Base-by-base conservation (phyloP, 2,888 invertebrate species). In the Chironomus riparius region DNA sequence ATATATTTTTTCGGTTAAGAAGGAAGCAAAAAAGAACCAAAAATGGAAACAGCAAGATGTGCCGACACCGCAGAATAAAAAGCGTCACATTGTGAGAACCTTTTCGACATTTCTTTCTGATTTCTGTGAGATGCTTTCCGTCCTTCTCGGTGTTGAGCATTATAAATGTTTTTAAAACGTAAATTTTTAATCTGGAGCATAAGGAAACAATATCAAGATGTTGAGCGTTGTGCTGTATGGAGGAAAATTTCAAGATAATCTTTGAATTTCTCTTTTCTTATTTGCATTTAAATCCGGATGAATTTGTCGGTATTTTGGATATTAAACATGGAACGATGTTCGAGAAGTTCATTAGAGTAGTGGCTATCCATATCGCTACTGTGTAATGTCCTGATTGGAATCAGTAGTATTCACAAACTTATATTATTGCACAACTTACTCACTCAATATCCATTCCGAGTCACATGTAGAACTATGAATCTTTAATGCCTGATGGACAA, bases 11-110 rank as follows among this genome's bases (percentile, higher is more conserved):
- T 50, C n/a, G 56, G 56, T 24, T 0, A 5, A 65, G 65, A 65
- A 65, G 65, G 65, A 65, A 65, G 13, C 65, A 65, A 65, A 65
- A 65, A 65, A 65, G 21, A 65, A 24, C 65, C 22, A 65, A 65
- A 65, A 65, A 65, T 65, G 65, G 65, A 13, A 65, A 13, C 22
- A 65, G 24, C 65, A 24, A 65, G 24, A 15, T 15, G 56, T 56
- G 15, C 18, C 65, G 65, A 65, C 65, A 65, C 65, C 21, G 22
- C 22, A 56, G 56, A 56, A 56, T 38, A 38, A 56, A 56, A 56
- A 56, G 22, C 65, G 22, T 65, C 65, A 65, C 22, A 22, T 65
- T 22, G 21, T 65, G 21, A 65, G 65, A 65, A 65, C 21, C 21
- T 18, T 56, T 50, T 38, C 38, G 38, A 15, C 50, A 15, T 56